phyloP scores from a whole-genome alignment of 1,140 invertebrate genomes.

The Zelostemma sp. region DNA sequence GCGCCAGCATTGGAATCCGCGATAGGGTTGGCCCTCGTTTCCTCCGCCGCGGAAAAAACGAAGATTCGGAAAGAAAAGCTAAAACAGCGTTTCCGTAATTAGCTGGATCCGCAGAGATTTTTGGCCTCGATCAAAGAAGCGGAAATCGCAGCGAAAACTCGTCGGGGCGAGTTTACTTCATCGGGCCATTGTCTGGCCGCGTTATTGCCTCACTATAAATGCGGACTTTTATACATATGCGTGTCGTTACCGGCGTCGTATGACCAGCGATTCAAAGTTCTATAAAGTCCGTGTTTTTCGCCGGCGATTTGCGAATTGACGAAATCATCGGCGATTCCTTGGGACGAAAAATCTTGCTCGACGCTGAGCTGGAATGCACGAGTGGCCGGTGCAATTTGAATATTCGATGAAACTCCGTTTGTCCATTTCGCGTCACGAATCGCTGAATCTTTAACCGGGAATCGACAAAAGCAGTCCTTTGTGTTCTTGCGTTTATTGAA shows the following conservation, averaged over 20 bases:
- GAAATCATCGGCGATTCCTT: background rate
- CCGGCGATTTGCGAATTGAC: background rate
- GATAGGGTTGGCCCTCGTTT: constrained; percentile 37
- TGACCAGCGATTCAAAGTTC: constrained; percentile 16
- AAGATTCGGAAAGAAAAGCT: constrained; percentile 19
- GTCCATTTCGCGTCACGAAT: constrained; percentile 56
- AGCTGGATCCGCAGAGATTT: constrained; percentile 18
- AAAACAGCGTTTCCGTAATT: too few species aligned
- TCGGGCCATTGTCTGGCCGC: constrained; percentile 47
- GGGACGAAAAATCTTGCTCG: too few species aligned
- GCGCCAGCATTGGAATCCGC: constrained; percentile 54
- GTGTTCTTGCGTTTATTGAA: constrained; percentile 2
- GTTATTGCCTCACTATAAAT: constrained; percentile 52
- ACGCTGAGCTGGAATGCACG: constrained; percentile 54
- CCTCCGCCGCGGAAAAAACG: constrained; percentile 37
- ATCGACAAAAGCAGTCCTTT: constrained; percentile 41
- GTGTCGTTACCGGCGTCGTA: constrained; percentile 28
- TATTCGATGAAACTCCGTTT: constrained; percentile 58
- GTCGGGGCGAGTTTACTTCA: constrained; percentile 41
- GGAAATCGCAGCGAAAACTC: constrained; percentile 54
- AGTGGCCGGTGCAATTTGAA: constrained; percentile 53
- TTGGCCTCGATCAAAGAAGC: constrained; percentile 35
- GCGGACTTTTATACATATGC: constrained; percentile 46
- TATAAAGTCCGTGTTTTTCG: background rate
- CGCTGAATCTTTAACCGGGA: constrained; percentile 58